Conservation (phyloP, 1,140 invertebrate genomes). For the Mactra quadrangularis region DNA sequence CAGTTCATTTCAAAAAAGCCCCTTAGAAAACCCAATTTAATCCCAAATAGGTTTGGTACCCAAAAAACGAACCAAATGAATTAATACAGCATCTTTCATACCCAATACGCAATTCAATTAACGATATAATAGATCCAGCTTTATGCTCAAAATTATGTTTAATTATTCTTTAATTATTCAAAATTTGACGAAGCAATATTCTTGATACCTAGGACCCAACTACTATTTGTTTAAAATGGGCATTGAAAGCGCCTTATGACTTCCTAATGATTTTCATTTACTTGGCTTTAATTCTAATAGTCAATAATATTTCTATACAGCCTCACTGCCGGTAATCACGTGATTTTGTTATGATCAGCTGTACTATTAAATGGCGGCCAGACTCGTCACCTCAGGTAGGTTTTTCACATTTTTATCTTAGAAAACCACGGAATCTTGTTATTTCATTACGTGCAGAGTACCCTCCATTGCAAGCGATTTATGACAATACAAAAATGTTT, state of each 20-base stretch:
- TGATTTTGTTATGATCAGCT: too few relatives aligned
- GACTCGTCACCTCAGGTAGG: too few relatives aligned
- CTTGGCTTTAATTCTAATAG: constrained; percentile 45
- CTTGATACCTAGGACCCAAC: constrained; percentile 2
- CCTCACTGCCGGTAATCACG: too few relatives aligned
- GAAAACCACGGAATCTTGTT: too few relatives aligned
- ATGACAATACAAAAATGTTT: too few relatives aligned
- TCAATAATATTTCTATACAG: constrained; percentile 49
- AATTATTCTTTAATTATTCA: background rate
- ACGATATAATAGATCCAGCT: constrained; percentile 21
- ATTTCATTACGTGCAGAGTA: too few relatives aligned
- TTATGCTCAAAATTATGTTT: background rate
- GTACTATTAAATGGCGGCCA: too few relatives aligned
- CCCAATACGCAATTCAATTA: constrained; percentile 29
- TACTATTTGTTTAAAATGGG: constrained; percentile 14
- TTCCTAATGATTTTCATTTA: constrained; percentile 47
- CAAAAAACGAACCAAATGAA: constrained; percentile 15
- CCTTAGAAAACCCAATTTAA: background rate
- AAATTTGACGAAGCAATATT: background rate
- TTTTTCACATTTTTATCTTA: too few relatives aligned
- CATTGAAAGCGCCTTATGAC: constrained; percentile 47
- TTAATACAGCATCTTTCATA: constrained; percentile 48
- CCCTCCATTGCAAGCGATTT: too few relatives aligned
- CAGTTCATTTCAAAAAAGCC: background rate
- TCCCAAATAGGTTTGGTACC: constrained; percentile 38